These are phyloP conservation scores for Sinocyclocheilus grahami DNA, from an alignment of 2,113 vertebrate genomes.

Conservation along the genomic window DNA sequence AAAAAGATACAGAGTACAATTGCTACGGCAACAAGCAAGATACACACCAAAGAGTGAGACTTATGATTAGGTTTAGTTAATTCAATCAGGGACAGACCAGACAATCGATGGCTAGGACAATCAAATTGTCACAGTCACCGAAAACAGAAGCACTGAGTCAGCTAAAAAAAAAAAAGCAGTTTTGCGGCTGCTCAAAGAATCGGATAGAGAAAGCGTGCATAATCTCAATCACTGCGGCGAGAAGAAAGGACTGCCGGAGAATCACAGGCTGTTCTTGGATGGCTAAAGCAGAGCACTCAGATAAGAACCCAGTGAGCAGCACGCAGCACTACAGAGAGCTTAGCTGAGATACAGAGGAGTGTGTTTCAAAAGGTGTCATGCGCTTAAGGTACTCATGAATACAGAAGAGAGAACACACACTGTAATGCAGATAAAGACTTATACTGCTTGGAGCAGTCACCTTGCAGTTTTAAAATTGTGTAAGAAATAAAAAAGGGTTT, in stretches of 20 bases:
- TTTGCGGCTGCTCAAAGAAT: constrained; percentile 13
- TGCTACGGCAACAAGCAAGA: constrained; percentile 36
- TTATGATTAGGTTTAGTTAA: constrained; percentile 35
- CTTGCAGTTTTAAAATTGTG: constrained; percentile 72
- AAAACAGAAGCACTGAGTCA: constrained; percentile 27
- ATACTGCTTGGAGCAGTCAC: constrained; percentile 65
- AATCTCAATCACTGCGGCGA: constrained; percentile 37
- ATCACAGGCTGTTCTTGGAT: constrained; percentile 39
- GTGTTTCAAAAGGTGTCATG: constrained; percentile 70
- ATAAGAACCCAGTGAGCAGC: constrained; percentile 44
- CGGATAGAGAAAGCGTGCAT: constrained; percentile 52
- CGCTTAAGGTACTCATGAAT: constrained; percentile 66
- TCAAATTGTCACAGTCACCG: neutral
- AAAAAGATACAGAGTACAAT: neutral
- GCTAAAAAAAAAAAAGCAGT: constrained; percentile 7
- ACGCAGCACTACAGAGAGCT: constrained; percentile 45
- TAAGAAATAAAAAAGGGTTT: constrained; percentile 54
- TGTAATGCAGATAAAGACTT: constrained; percentile 71
- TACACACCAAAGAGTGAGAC: constrained; percentile 10
- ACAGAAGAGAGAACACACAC: constrained; percentile 65
- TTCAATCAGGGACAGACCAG: constrained; percentile 31
- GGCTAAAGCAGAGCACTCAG: constrained; percentile 22
- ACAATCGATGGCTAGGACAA: constrained; percentile 10
- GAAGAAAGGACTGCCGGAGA: constrained; percentile 37
- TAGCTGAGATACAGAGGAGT: constrained; percentile 53